These are phyloP conservation scores for Drosophila quadrilineata DNA, from an alignment of 1,140 invertebrate species.

Conservation along the genomic window DNA sequence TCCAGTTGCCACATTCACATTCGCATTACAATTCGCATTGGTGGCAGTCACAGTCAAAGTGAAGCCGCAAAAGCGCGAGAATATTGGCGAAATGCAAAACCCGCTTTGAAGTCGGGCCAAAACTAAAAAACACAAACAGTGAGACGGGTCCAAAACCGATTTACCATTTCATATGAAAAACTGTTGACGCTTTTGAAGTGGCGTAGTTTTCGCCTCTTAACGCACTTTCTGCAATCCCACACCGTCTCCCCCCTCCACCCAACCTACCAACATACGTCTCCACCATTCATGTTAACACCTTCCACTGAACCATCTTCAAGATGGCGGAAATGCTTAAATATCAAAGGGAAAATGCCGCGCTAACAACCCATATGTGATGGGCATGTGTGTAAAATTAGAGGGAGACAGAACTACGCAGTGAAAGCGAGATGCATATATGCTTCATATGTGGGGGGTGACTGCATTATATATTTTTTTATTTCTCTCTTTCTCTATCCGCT, in stretches of 20 bases:
- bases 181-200: slow-evolving; percentile 60
- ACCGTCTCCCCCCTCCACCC: neutral
- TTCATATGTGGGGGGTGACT: slow-evolving; percentile 21
- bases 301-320: slow-evolving; percentile 71
- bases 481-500: slow-evolving; percentile 8
- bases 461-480: too few relatives aligned
- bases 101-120: slow-evolving; percentile 72
- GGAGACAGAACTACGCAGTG: slow-evolving; percentile 11
- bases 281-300: slow-evolving; percentile 7
- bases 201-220: slow-evolving; percentile 70
- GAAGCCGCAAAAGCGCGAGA: slow-evolving; percentile 77
- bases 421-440: too few relatives aligned
- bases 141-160: slow-evolving; percentile 53
- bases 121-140: slow-evolving; percentile 30
- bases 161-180: slow-evolving; percentile 63
- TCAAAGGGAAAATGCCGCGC: slow-evolving; percentile 68
- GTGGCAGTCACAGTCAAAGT: neutral
- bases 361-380: slow-evolving; percentile 25
- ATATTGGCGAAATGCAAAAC: slow-evolving; percentile 72
- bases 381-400: slow-evolving; percentile 9
- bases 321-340: slow-evolving; percentile 77
- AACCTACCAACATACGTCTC: neutral
- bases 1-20: too few relatives aligned
- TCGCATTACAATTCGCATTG: too few relatives aligned
- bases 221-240: slow-evolving; percentile 53